Percentiles rank a stretch among this genome's conserved stretches.
These are phyloP conservation scores for Chelonoidis abingdonii DNA, from an alignment of 2,113 vertebrate species.

Conservation along the genomic window DNA sequence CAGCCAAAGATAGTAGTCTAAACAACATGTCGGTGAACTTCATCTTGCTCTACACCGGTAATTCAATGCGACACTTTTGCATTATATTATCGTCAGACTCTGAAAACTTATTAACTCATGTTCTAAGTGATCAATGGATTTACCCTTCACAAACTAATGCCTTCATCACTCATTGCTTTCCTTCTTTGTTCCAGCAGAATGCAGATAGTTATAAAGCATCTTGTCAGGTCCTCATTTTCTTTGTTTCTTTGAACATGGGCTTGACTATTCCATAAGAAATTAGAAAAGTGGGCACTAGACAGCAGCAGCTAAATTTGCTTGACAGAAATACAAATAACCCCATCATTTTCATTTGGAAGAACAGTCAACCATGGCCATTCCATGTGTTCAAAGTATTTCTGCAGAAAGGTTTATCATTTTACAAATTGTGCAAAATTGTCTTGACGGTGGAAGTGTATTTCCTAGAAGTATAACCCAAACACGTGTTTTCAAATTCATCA, in stretches of 20 bases:
- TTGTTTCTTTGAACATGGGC: slow-evolving; percentile 41
- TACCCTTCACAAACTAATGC: slow-evolving; percentile 26
- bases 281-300: slow-evolving; percentile 8
- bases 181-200: slow-evolving; percentile 8
- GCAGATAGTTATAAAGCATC: slow-evolving; percentile 14
- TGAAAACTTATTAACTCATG: slow-evolving; percentile 37
- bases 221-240: slow-evolving; percentile 36
- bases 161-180: neutral
- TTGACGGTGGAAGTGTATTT: neutral
- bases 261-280: slow-evolving; percentile 34
- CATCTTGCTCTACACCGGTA: slow-evolving; percentile 7
- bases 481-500: fast-evolving
- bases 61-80: slow-evolving; percentile 28
- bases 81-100: slow-evolving; percentile 21
- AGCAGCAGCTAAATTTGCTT: neutral
- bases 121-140: slow-evolving; percentile 51
- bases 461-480: neutral
- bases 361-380: neutral
- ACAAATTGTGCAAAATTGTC: neutral
- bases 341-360: slow-evolving; percentile 27
- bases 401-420: neutral
- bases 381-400: slow-evolving; percentile 34
- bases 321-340: slow-evolving; percentile 4
- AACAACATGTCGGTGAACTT: slow-evolving; percentile 5
- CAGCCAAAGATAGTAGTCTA: neutral